phyloP scores from a whole-genome alignment of 2,888 invertebrate genomes.

The Apeira syringaria region DNA sequence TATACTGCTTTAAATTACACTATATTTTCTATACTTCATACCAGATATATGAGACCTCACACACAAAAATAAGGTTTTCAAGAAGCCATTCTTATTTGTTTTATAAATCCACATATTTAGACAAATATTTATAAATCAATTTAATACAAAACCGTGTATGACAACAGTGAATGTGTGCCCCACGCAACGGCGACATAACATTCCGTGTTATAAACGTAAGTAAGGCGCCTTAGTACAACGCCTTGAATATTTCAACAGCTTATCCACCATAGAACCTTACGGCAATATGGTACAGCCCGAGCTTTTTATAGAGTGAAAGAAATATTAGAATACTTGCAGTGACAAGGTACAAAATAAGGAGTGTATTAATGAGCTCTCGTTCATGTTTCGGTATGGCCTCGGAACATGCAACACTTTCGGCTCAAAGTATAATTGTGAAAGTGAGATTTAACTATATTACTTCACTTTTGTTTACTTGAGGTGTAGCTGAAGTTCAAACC shows the following conservation, averaged over 20 bases:
- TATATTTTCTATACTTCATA: no score
- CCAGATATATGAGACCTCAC: no score
- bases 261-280: conserved; percentile 7
- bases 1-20: no score
- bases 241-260: conserved; percentile 8
- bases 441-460: conserved; percentile 3
- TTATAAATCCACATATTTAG: conserved; percentile 13
- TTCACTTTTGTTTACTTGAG: background rate
- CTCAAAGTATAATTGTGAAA: conserved; percentile 12
- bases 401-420: conserved; percentile 19
- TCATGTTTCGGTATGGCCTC: conserved; percentile 11
- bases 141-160: conserved; percentile 16
- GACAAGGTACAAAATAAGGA: conserved; percentile 6
- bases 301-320: background rate
- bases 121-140: conserved; percentile 19
- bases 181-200: conserved; percentile 16
- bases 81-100: conserved; percentile 3
- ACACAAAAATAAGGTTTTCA: conserved; percentile 1
- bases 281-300: background rate
- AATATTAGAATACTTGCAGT: conserved; percentile 4
- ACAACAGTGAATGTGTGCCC: conserved; percentile 18
- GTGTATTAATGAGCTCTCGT: conserved; percentile 1
- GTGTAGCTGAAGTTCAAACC: no score
- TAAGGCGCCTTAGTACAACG: conserved; percentile 16
- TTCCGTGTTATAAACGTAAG: conserved; percentile 14